phyloP scores from a whole-genome alignment of 2,888 invertebrate species.

The Philereme transversata region DNA sequence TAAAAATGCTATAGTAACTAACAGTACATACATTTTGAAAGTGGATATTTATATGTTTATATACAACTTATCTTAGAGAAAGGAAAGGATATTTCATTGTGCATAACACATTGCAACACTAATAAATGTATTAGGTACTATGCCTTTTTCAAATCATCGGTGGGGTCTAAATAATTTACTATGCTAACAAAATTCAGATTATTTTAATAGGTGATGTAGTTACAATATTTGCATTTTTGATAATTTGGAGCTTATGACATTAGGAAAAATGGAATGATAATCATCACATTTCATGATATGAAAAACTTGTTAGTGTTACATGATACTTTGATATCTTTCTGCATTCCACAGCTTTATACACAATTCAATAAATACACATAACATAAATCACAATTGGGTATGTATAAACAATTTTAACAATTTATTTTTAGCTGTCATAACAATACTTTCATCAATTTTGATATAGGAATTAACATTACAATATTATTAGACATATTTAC shows the following conservation, averaged over 20 bases:
- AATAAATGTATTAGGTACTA: slow-evolving; percentile 17
- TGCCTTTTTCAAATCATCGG: slow-evolving; percentile 24
- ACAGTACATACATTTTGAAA: slow-evolving; percentile 20
- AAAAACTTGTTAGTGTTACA: slow-evolving; percentile 1
- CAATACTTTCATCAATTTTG: slow-evolving; percentile 9
- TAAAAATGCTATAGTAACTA: slow-evolving; percentile 28
- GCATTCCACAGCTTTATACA: slow-evolving; percentile 1
- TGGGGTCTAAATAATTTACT: slow-evolving; percentile 23
- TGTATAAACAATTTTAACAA: not conserved
- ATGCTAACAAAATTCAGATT: slow-evolving; percentile 22
- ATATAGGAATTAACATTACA: slow-evolving; percentile 9
- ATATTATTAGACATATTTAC: slow-evolving; percentile 38
- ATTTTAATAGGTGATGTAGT: slow-evolving; percentile 6
- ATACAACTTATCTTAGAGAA: slow-evolving; percentile 21
- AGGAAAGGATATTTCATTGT: slow-evolving; percentile 16
- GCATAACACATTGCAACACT: slow-evolving; percentile 24
- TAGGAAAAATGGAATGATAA: slow-evolving; percentile 14
- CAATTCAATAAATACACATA: not conserved
- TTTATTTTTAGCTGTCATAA: slow-evolving; percentile 8
- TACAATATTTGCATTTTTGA: not conserved
- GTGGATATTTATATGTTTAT: slow-evolving; percentile 13
- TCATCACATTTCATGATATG: slow-evolving; percentile 5
- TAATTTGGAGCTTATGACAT: not conserved
- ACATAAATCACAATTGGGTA: slow-evolving; percentile 3
- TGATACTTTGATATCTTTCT: slow-evolving; percentile 8